Conservation (phyloP, 1,140 invertebrate genomes). For the Trinorchestia longiramus region DNA sequence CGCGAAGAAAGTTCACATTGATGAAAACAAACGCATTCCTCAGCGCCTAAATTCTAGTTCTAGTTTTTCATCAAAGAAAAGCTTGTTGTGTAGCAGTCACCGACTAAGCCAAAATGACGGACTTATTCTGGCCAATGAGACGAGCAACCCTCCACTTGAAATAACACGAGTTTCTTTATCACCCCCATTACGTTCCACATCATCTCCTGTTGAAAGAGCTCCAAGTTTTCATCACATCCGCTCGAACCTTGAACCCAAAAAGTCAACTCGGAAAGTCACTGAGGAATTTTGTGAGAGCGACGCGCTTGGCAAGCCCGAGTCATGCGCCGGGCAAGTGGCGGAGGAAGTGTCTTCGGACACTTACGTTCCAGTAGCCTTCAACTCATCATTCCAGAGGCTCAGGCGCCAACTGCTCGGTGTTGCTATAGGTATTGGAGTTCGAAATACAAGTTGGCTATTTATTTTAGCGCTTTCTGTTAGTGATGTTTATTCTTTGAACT, state of each 20-base stretch:
- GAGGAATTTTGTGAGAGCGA: background rate
- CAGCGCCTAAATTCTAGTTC: background rate
- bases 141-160: background rate
- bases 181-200: constrained; percentile 42
- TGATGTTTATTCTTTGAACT: background rate
- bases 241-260: background rate
- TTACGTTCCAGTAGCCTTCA: constrained; percentile 59
- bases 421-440: constrained; percentile 17
- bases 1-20: background rate
- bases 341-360: constrained; percentile 59
- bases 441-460: background rate
- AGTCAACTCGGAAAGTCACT: background rate
- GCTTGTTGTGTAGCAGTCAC: background rate
- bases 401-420: constrained; percentile 57
- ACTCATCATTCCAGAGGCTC: constrained; percentile 61
- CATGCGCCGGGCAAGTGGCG: constrained; percentile 50
- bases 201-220: background rate
- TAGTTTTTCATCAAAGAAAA: background rate
- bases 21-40: background rate
- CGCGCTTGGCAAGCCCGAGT: background rate
- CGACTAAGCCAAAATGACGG: background rate
- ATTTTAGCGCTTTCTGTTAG: background rate
- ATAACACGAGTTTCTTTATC: background rate
- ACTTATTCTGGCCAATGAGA: background rate
- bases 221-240: background rate